Conservation (phyloP, 2,113 vertebrate species). For the Lophotis ruficrista region DNA sequence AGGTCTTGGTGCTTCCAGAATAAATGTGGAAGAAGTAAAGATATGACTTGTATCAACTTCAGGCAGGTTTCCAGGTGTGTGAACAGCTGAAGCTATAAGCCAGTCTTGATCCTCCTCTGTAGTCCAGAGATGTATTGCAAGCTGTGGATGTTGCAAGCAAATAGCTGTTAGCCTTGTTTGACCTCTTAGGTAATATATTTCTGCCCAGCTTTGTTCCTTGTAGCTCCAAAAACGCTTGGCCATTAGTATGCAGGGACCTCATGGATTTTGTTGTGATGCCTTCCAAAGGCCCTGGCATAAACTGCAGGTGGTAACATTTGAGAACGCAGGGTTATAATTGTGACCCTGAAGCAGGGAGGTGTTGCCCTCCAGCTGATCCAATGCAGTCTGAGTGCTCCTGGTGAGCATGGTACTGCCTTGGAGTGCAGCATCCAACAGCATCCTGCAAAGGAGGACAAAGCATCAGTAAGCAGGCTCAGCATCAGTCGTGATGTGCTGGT, state of each 20-base stretch:
- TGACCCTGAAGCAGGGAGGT: neutral
- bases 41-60: neutral
- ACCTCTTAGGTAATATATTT: neutral
- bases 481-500: neutral
- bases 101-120: neutral
- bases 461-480: rapidly evolving
- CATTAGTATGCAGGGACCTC: neutral
- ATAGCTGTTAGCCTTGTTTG: neutral
- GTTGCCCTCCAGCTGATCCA: neutral
- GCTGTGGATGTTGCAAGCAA: neutral
- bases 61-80: neutral
- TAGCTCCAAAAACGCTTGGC: neutral
- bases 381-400: neutral
- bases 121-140: rapidly evolving
- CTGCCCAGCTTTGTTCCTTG: neutral
- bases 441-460: neutral
- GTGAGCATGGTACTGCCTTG: rapidly evolving
- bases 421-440: neutral
- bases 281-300: neutral
- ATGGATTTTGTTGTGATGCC: no score
- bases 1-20: neutral
- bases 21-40: neutral
- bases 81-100: neutral
- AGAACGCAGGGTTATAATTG: neutral
- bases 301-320: neutral